Percentiles rank a stretch among this genome's conserved stretches.
Evolutionary conservation across 2,888 invertebrate species (phyloP).

Genomic region (Cosmia pyralina): DNA sequence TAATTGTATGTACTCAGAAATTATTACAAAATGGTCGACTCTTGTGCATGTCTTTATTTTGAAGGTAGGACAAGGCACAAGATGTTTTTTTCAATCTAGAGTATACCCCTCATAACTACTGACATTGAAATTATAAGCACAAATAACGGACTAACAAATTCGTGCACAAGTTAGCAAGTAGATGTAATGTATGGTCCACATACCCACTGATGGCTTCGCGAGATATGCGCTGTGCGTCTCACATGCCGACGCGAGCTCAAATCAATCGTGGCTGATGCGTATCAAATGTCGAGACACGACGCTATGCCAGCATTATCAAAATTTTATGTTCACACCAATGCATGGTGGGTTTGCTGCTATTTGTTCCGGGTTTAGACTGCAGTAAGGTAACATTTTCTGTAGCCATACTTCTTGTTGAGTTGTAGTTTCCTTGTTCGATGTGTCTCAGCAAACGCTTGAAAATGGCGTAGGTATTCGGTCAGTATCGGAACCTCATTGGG

Average conservation of each 20-base stretch:
- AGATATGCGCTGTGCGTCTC: slow-evolving; percentile 54
- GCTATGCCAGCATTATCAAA: slow-evolving; percentile 38
- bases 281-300: slow-evolving; percentile 69
- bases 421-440: slow-evolving; percentile 11
- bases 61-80: background rate
- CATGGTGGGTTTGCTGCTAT: slow-evolving; percentile 9
- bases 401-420: slow-evolving; percentile 11
- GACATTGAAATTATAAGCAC: slow-evolving; percentile 37
- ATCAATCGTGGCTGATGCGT: slow-evolving; percentile 70
- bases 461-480: slow-evolving; percentile 21
- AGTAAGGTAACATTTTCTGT: slow-evolving; percentile 1
- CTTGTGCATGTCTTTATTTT: background rate
- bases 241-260: slow-evolving; percentile 67
- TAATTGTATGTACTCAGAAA: background rate
- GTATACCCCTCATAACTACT: slow-evolving; percentile 12
- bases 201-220: slow-evolving; percentile 54
- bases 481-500: slow-evolving; percentile 15
- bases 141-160: slow-evolving; percentile 54
- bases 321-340: slow-evolving; percentile 18
- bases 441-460: background rate
- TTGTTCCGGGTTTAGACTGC: slow-evolving; percentile 7
- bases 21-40: background rate
- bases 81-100: slow-evolving; percentile 5
- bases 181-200: slow-evolving; percentile 57
- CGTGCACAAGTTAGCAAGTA: slow-evolving; percentile 57